These are phyloP conservation scores for Echinometra lucunter DNA, from an alignment of 53 echinoderm and acorn worm genomes.

Conservation along the genomic window DNA sequence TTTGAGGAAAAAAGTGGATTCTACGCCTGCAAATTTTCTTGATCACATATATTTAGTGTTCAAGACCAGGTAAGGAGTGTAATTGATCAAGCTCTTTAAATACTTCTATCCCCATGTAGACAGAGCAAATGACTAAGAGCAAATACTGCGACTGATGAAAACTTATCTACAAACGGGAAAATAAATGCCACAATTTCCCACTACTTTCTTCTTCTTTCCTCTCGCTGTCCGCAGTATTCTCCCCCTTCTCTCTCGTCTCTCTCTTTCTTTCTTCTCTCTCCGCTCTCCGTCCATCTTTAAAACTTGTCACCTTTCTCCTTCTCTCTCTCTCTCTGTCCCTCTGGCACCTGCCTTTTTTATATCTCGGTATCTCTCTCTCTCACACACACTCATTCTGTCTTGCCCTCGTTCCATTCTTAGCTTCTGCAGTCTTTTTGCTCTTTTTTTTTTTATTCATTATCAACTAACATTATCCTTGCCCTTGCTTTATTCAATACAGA, in stretches of 20 bases:
- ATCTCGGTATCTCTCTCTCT: neutral
- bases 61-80: slow-evolving; percentile 8
- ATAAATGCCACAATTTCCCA: neutral
- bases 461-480: slow-evolving; percentile 31
- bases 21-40: neutral
- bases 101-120: neutral
- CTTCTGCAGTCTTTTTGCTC: neutral
- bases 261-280: neutral
- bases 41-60: neutral
- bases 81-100: slow-evolving; percentile 44
- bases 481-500: neutral
- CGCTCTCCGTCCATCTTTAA: too few relatives aligned
- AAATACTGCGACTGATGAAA: slow-evolving; percentile 18
- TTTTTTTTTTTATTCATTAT: neutral
- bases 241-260: neutral
- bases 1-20: neutral
- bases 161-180: slow-evolving; percentile 35
- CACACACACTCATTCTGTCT: too few relatives aligned
- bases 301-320: neutral
- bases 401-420: neutral
- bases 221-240: neutral
- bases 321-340: neutral
- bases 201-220: too few relatives aligned
- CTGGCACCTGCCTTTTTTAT: too few relatives aligned
- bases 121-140: slow-evolving; percentile 52